Evolutionary conservation across 2,797 vertebrate species (phyloP).

Genomic region (Falco berigora): DNA sequence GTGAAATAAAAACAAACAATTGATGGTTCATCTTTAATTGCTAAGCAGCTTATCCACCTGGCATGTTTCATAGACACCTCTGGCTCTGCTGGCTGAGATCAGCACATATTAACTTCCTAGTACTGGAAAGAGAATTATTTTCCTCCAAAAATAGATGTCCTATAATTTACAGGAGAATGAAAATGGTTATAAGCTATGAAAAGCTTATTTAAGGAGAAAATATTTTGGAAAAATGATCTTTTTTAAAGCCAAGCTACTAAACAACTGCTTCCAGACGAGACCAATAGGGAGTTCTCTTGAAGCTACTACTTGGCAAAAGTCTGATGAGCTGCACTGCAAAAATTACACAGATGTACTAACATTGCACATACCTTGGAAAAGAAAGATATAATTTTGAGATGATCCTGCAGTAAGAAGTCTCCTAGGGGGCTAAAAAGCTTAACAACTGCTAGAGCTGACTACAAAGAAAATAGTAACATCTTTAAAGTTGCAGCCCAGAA

Average conservation of each 20-base stretch:
- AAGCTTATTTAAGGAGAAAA: conserved; percentile 7
- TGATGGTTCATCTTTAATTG: conserved; percentile 19
- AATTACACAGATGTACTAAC: neutral
- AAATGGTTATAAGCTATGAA: neutral
- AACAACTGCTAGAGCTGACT: neutral
- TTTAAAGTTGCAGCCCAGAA: neutral
- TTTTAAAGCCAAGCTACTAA: neutral
- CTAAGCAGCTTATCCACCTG: neutral
- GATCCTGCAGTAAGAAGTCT: neutral
- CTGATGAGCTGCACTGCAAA: conserved; percentile 8
- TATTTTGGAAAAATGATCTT: neutral
- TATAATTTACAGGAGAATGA: neutral
- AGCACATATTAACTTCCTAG: neutral
- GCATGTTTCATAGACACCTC: neutral
- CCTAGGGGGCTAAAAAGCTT: neutral
- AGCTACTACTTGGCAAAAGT: neutral
- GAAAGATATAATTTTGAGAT: neutral
- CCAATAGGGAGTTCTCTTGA: neutral
- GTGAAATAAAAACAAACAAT: conserved; percentile 18
- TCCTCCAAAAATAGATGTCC: neutral
- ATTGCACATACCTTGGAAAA: neutral
- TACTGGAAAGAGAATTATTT: neutral
- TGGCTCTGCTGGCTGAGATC: neutral
- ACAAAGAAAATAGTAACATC: neutral
- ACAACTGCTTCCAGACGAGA: conserved; percentile 3